Evolutionary conservation across 2,113 vertebrate genomes (phyloP).

Genomic region (Ondatra zibethicus): DNA sequence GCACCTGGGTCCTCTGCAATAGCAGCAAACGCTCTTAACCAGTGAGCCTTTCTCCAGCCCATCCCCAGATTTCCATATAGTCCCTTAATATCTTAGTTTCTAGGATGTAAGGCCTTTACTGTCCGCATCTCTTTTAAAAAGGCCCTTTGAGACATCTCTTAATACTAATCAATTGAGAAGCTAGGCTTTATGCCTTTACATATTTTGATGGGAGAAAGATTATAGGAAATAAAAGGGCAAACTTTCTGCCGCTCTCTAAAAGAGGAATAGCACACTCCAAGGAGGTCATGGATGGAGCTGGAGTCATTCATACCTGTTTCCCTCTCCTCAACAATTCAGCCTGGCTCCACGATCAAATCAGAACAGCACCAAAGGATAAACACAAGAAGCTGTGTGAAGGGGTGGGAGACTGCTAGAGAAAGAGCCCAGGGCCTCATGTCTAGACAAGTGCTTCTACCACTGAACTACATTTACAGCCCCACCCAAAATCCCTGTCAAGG

Average conservation of each 20-base stretch:
- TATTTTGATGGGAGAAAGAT: slow-evolving; percentile 22
- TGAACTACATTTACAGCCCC: background rate
- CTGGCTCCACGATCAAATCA: slow-evolving; percentile 37
- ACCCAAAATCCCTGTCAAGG: background rate
- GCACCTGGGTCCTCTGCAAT: background rate
- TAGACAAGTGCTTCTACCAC: background rate
- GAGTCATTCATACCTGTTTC: background rate
- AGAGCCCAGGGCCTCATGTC: background rate
- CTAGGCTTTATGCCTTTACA: slow-evolving; percentile 7
- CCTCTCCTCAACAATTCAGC: background rate
- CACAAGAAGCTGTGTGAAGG: background rate
- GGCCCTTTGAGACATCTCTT: slow-evolving; percentile 4
- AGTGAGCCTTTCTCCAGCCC: background rate
- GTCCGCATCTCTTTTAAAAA: slow-evolving; percentile 21
- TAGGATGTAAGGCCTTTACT: background rate
- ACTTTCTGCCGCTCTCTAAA: background rate
- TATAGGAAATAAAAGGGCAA: slow-evolving; percentile 9
- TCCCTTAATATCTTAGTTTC: slow-evolving; percentile 32
- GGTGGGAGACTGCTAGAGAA: background rate
- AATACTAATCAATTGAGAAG: background rate
- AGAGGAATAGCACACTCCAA: background rate
- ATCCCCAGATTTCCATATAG: background rate
- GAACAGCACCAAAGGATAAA: slow-evolving; percentile 1
- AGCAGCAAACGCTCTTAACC: background rate
- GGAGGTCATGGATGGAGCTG: too few relatives aligned